Percentiles rank a stretch among this genome's conserved stretches.
phyloP scores from a whole-genome alignment of 1,140 invertebrate species.

The Aphelinus atriplicis region DNA sequence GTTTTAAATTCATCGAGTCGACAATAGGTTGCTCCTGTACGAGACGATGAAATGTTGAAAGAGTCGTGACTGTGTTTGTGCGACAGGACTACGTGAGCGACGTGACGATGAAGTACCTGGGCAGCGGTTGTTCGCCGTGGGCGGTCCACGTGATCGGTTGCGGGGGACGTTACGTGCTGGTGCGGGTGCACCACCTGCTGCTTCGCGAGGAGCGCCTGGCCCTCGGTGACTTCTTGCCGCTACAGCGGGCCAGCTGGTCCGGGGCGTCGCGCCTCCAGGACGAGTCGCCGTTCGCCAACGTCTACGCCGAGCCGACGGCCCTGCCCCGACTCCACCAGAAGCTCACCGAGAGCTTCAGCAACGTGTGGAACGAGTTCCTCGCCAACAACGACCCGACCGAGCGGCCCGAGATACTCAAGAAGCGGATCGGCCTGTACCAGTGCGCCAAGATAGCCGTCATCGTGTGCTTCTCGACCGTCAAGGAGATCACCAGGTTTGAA shows the following conservation, averaged over 20 bases:
- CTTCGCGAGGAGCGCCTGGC: constrained; percentile 76
- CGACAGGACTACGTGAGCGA: constrained; percentile 82
- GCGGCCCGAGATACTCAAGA: constrained; percentile 73
- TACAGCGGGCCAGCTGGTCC: constrained; percentile 57
- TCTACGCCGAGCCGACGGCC: constrained; percentile 72
- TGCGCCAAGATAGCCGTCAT: constrained; percentile 71
- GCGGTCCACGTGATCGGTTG: constrained; percentile 79
- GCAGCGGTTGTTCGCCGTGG: constrained; percentile 77
- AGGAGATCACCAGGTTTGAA: constrained; percentile 65
- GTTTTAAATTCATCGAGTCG: too few relatives aligned
- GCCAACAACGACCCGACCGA: constrained; percentile 81
- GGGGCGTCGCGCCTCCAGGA: not conserved
- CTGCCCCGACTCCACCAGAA: constrained; percentile 74
- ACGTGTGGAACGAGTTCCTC: constrained; percentile 83
- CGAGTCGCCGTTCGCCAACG: constrained; percentile 66
- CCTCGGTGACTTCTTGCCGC: constrained; percentile 78
- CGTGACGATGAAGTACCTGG: constrained; percentile 79
- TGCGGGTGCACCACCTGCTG: constrained; percentile 80
- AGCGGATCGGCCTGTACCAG: constrained; percentile 69
- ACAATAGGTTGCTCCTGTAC: too few relatives aligned
- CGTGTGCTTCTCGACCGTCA: constrained; percentile 68
- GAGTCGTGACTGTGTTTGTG: not conserved
- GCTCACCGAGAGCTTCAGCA: constrained; percentile 74
- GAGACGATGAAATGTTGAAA: too few relatives aligned
- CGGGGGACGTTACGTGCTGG: constrained; percentile 54